Base-by-base conservation (phyloP, 2,888 invertebrate species). In the Cerceris ruficornis region DNA sequence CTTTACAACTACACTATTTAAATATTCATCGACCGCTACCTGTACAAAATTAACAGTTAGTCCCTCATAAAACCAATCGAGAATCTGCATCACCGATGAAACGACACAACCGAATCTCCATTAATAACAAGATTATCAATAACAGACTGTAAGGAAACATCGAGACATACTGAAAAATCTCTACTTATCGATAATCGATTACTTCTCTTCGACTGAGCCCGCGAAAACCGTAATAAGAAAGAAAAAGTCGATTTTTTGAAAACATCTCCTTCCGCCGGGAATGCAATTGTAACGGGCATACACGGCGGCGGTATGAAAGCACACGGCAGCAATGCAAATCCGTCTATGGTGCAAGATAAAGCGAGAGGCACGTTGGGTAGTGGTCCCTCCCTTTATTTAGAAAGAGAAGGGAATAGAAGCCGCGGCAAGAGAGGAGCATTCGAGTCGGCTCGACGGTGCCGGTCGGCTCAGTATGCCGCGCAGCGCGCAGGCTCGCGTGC, bases 401-500 rank as follows among this genome's bases (percentile, higher is more conserved):
- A 55, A 52, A 50, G 50, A 55, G 64, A 15, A 17, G 49, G 50
- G 13, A 42, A 46, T 46, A 52, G 76, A 71, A 75, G 62, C 50
- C 58, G 50, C 76, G 61, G 71, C 17, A 58, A 50, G 60, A 59
- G 68, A 52, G 74, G 71, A 67, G 71, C 59, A 60, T 80, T 83
- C 84, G 86, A 84, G 85, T 79, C 82, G 75, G 83, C 81, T 81
- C 84, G 84, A 75, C 75, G 80, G 83, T 81, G 86, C 80, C 80
- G 83, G 82, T 83, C 76, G 82, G 85, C 80, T 91, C 91, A 92
- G 92, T 86, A 86, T 92, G 90, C 89, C 86, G 90, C 88, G 88
- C 87, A 91, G 88, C 91, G 92, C 92, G 92, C 92, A 92, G 91
- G 89, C 91, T 89, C 91, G 91, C 88, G 86, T 86, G 89, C 87